Percentiles rank a stretch among this genome's conserved stretches.
Conservation (phyloP, 2,888 invertebrate genomes). For the Ferrisia virgata region DNA sequence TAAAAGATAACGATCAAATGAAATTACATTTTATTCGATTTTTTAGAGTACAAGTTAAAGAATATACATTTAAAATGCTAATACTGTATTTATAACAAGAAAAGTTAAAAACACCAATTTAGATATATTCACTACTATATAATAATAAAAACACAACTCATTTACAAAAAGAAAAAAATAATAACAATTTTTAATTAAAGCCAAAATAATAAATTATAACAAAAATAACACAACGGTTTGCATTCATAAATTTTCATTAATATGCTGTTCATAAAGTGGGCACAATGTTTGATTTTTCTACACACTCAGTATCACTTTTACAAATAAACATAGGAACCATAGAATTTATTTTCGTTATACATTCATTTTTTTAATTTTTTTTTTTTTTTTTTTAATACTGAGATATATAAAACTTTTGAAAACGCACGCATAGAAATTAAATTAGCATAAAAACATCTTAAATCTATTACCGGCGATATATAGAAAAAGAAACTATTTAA, state of each 20-base stretch:
- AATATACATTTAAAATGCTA: conserved; percentile 39
- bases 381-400: not conserved
- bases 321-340: conserved; percentile 13
- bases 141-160: conserved; percentile 32
- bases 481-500: not conserved
- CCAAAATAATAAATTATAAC: conserved; percentile 11
- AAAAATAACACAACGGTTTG: conserved; percentile 11
- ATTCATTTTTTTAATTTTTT: not conserved
- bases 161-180: conserved; percentile 22
- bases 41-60: conserved; percentile 22
- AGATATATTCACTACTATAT: conserved; percentile 34
- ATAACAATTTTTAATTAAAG: conserved; percentile 36
- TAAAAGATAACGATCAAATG: not conserved
- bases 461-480: not conserved
- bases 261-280: not conserved
- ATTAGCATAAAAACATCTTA: conserved; percentile 16
- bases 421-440: conserved; percentile 1
- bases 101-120: conserved; percentile 37
- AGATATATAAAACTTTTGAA: not conserved
- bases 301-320: not conserved
- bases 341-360: not conserved
- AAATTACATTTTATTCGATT: conserved; percentile 26
- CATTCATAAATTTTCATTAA: not conserved
- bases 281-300: not conserved
- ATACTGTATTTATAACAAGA: conserved; percentile 39